A percentile compares a stretch with the other conserved stretches of the same genome.
phyloP scores from a whole-genome alignment of 2,797 vertebrate genomes.

The Ciconia nigra region DNA sequence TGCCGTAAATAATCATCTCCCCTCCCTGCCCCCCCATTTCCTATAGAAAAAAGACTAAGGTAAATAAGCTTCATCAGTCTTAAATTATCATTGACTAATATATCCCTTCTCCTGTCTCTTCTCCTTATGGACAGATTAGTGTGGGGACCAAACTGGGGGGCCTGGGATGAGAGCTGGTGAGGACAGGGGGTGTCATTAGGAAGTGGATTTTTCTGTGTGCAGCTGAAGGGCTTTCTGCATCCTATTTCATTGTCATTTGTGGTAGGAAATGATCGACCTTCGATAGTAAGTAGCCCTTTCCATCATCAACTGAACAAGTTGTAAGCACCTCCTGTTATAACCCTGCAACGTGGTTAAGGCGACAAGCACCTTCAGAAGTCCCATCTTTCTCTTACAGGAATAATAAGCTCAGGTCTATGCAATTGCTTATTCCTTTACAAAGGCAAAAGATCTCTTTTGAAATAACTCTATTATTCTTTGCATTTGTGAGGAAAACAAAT shows the following conservation, averaged over 20 bases:
- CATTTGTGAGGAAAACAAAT: not conserved
- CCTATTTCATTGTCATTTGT: not conserved
- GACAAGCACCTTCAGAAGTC: not conserved
- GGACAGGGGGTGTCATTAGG: accelerated
- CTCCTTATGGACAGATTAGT: not conserved
- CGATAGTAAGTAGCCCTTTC: not conserved
- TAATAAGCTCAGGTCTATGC: not conserved
- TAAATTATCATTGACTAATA: not conserved
- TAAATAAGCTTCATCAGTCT: not conserved
- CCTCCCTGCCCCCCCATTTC: not conserved
- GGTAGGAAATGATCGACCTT: not conserved
- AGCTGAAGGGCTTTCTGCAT: not conserved
- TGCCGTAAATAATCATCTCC: not conserved
- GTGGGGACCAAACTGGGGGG: not conserved
- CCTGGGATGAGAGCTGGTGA: not conserved
- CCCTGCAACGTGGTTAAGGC: not conserved
- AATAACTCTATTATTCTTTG: not conserved
- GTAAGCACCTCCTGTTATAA: not conserved
- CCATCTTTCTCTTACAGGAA: not conserved
- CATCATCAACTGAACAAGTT: not conserved
- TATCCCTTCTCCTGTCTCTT: not conserved
- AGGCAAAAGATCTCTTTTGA: not conserved
- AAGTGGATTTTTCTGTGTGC: not conserved
- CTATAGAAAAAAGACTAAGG: not conserved
- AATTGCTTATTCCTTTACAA: not conserved